These are phyloP conservation scores for Paraplagusia blochii DNA, from an alignment of 2,113 vertebrate species.

Conservation along the genomic window DNA sequence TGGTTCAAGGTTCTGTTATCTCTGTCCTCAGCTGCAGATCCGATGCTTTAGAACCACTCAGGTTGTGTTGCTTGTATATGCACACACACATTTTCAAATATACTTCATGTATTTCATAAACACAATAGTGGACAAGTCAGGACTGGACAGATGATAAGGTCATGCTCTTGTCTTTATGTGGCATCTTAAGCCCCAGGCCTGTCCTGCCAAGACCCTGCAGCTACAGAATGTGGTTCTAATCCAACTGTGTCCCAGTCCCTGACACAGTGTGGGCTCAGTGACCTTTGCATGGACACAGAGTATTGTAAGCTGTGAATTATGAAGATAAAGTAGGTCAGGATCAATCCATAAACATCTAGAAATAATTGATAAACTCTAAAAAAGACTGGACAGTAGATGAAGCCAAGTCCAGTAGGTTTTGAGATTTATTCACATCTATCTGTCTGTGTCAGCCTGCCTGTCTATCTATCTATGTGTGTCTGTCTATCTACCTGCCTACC, in stretches of 20 bases:
- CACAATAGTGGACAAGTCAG: neutral
- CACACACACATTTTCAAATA: neutral
- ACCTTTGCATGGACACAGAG: slow-evolving; percentile 24
- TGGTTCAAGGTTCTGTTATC: slow-evolving; percentile 2
- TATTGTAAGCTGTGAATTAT: neutral
- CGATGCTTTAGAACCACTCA: no score
- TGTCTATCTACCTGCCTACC: no score
- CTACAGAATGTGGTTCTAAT: slow-evolving; percentile 22
- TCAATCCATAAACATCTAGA: neutral
- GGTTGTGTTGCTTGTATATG: neutral
- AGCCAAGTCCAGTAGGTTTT: no score
- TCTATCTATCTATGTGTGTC: no score
- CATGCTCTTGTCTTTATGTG: neutral
- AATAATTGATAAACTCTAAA: neutral
- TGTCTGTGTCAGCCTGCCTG: no score
- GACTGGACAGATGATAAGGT: slow-evolving; percentile 14
- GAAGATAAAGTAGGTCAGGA: neutral
- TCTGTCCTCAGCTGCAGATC: no score
- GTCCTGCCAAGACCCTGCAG: slow-evolving; percentile 17
- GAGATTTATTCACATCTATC: no score
- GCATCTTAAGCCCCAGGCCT: neutral
- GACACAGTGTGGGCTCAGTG: slow-evolving; percentile 44
- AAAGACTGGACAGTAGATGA: no score
- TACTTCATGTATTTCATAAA: slow-evolving; percentile 1
- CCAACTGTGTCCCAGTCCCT: slow-evolving; percentile 15